These are phyloP conservation scores for Torymus texanus DNA, from an alignment of 2,888 invertebrate genomes.

Conservation along the genomic window DNA sequence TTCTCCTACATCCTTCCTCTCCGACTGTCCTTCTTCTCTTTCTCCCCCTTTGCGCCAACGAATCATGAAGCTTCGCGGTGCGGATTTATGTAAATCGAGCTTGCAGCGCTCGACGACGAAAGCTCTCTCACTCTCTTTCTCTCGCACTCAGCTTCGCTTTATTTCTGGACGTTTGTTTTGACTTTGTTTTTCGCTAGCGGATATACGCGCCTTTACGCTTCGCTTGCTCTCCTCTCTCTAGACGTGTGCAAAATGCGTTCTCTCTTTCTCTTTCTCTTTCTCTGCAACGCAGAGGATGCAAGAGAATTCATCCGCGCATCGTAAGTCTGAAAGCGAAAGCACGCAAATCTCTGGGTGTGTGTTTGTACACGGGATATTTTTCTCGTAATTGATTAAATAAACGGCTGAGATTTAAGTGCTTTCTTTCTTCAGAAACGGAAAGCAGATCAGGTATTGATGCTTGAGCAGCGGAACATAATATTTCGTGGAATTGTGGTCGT, in stretches of 20 bases:
- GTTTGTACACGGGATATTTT: constrained; percentile 6
- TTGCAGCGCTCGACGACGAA: neutral
- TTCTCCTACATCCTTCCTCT: neutral
- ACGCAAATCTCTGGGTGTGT: neutral
- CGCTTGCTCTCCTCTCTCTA: neutral
- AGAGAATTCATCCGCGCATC: neutral
- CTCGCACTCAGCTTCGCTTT: constrained; percentile 6
- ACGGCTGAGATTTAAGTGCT: constrained; percentile 15
- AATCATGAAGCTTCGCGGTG: neutral
- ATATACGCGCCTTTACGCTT: constrained; percentile 13
- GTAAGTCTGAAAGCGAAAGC: constrained; percentile 26
- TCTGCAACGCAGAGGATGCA: neutral
- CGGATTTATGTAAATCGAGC: constrained; percentile 49
- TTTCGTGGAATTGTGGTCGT: too few relatives aligned
- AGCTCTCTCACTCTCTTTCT: neutral
- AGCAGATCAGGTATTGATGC: too few relatives aligned
- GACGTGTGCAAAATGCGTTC: too few relatives aligned
- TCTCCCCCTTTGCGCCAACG: neutral
- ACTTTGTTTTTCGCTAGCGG: constrained; percentile 37
- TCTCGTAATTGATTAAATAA: constrained; percentile 17
- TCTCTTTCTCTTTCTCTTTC: neutral
- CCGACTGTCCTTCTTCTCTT: neutral
- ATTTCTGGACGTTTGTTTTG: constrained; percentile 50
- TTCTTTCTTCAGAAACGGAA: neutral
- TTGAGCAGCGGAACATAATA: too few relatives aligned